Percentiles rank a stretch among this genome's conserved stretches.
These are phyloP conservation scores for Megalops cyprinoides DNA, from an alignment of 2,797 vertebrate genomes.

Conservation along the genomic window DNA sequence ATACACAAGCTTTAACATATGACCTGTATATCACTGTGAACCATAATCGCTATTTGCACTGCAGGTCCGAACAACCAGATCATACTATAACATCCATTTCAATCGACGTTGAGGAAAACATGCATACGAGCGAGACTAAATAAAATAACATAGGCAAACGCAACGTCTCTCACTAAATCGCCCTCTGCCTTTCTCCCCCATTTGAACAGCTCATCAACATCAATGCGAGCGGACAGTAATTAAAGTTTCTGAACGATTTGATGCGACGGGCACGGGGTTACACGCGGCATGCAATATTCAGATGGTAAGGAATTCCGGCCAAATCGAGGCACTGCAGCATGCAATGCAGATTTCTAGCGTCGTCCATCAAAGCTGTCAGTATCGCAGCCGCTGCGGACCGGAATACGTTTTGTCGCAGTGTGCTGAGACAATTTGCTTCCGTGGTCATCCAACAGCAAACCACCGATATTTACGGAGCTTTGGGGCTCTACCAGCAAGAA, in stretches of 20 bases:
- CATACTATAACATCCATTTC: no score
- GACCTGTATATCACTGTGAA: no score
- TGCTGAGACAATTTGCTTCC: background rate
- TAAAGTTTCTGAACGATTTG: background rate
- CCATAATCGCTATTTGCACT: no score
- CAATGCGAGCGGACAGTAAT: background rate
- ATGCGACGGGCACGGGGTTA: no score
- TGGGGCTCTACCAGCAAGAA: background rate
- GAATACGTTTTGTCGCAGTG: constrained; percentile 24
- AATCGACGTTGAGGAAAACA: background rate
- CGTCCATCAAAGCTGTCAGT: constrained; percentile 23
- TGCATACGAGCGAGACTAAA: background rate
- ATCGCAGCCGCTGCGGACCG: background rate
- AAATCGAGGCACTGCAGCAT: background rate
- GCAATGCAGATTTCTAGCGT: constrained; percentile 20
- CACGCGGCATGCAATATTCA: background rate
- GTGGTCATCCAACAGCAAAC: background rate
- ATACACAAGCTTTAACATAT: no score
- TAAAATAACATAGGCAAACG: background rate
- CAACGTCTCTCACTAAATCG: no score
- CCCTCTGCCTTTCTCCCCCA: background rate
- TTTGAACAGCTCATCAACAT: background rate
- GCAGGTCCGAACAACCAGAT: no score
- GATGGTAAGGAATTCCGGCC: background rate
- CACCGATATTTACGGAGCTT: background rate